Percentiles rank a stretch among this genome's conserved stretches.
These are phyloP conservation scores for Tridacna gigas DNA, from an alignment of 2,888 invertebrate genomes.

Conservation along the genomic window DNA sequence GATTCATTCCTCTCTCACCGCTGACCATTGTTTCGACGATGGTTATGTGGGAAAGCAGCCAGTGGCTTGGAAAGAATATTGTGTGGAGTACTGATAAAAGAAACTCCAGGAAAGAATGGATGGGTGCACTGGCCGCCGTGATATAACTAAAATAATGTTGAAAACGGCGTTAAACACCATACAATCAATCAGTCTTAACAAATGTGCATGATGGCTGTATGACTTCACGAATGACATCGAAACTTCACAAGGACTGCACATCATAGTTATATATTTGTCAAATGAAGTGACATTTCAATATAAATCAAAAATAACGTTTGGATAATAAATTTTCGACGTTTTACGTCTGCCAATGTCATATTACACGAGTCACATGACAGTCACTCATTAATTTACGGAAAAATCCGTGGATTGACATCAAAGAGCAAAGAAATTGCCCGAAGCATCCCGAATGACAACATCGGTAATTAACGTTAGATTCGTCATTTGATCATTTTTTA, in stretches of 20 bases:
- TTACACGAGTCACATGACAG: slow-evolving; percentile 23
- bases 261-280: slow-evolving; percentile 15
- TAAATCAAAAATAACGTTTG: slow-evolving; percentile 18
- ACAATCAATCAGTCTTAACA: no score
- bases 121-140: no score
- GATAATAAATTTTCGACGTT: slow-evolving; percentile 24
- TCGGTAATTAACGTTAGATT: slow-evolving; percentile 20
- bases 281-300: slow-evolving; percentile 7
- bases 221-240: no score
- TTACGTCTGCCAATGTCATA: slow-evolving; percentile 23
- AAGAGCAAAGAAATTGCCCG: slow-evolving; percentile 4
- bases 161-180: no score
- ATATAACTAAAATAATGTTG: no score
- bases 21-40: no score
- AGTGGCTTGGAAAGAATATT: no score
- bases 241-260: background rate
- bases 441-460: background rate
- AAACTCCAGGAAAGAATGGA: no score
- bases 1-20: no score
- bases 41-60: no score
- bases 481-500: slow-evolving; percentile 21
- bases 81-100: no score
- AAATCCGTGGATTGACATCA: slow-evolving; percentile 15
- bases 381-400: slow-evolving; percentile 20
- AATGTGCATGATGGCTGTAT: no score